These are phyloP conservation scores for Microctonus aethiopoides DNA, from an alignment of 2,888 invertebrate genomes.

Conservation along the genomic window DNA sequence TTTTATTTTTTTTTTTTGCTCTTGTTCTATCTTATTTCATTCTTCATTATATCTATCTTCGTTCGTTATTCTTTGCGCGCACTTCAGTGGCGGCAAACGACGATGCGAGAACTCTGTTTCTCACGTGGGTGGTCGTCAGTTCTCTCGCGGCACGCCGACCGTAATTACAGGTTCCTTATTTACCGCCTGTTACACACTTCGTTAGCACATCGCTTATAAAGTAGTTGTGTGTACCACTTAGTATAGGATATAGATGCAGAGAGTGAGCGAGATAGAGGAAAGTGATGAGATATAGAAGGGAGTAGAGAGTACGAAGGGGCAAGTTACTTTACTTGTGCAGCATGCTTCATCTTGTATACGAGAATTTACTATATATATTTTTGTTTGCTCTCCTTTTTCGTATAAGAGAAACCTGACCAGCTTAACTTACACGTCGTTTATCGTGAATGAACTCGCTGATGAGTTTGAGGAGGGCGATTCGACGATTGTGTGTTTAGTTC, in stretches of 20 bases:
- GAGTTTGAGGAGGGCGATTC: neutral
- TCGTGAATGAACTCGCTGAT: conserved; percentile 20
- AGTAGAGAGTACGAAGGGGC: no score
- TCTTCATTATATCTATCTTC: conserved; percentile 19
- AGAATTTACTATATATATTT: neutral
- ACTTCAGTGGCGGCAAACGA: conserved; percentile 35
- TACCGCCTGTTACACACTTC: conserved; percentile 66
- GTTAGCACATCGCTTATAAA: conserved; percentile 65
- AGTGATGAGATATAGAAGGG: conserved; percentile 1
- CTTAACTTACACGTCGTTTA: neutral
- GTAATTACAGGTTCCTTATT: conserved; percentile 67
- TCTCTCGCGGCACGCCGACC: conserved; percentile 54
- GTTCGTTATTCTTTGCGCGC: neutral
- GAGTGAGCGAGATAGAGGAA: neutral
- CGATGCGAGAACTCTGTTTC: conserved; percentile 26
- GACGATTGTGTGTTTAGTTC: neutral
- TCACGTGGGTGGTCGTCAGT: conserved; percentile 57
- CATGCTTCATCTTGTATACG: conserved; percentile 13
- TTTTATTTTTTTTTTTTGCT: conserved; percentile 14
- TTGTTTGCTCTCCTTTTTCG: conserved; percentile 2
- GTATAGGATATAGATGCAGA: conserved; percentile 34
- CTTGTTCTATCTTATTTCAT: no score
- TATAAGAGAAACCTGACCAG: neutral
- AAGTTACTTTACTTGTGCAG: neutral
- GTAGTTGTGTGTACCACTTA: conserved; percentile 51